Percentiles rank a stretch among this genome's conserved stretches.
Evolutionary conservation across 37 sponge, comb jelly and placozoan species (phyloP).

Genomic region (Cliona cf. orientalis): DNA sequence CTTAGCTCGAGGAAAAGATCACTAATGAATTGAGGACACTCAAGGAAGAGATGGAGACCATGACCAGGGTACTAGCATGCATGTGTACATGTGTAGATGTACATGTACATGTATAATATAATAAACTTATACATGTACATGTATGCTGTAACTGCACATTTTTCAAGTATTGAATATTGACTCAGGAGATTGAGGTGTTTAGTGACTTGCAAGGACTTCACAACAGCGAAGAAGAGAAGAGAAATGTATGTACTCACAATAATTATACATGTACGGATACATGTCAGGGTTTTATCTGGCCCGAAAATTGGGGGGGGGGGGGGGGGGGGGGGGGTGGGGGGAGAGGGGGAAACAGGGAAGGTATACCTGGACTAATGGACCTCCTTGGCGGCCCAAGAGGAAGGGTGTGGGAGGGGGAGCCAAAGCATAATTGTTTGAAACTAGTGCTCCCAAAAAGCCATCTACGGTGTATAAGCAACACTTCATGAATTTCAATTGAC

Average conservation of each 20-base stretch:
- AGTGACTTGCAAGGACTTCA: slow-evolving; percentile 62
- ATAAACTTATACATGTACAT: background rate
- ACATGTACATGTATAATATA: background rate
- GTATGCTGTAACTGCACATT: background rate
- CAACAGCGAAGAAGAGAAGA: slow-evolving; percentile 42
- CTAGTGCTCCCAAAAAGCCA: too few species aligned
- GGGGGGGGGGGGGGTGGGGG: too few species aligned
- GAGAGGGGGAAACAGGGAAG: too few species aligned
- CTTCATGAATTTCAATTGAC: too few species aligned
- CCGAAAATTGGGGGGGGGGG: too few species aligned
- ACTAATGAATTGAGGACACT: slow-evolving; percentile 70
- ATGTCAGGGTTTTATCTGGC: too few species aligned
- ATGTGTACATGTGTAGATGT: background rate
- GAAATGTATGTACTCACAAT: slow-evolving; percentile 57
- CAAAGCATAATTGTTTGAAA: too few species aligned
- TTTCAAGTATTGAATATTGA: slow-evolving; percentile 4
- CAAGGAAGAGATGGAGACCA: slow-evolving; percentile 55
- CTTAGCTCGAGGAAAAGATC: slow-evolving; percentile 91
- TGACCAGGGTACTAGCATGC: slow-evolving; percentile 49
- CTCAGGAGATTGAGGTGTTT: slow-evolving; percentile 67
- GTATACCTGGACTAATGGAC: too few species aligned
- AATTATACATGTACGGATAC: too few species aligned
- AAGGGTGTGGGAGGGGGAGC: background rate
- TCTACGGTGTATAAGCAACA: too few species aligned
- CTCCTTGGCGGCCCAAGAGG: too few species aligned